These are phyloP conservation scores for Teleogryllus oceanicus DNA, from an alignment of 2,888 invertebrate genomes.

Conservation along the genomic window DNA sequence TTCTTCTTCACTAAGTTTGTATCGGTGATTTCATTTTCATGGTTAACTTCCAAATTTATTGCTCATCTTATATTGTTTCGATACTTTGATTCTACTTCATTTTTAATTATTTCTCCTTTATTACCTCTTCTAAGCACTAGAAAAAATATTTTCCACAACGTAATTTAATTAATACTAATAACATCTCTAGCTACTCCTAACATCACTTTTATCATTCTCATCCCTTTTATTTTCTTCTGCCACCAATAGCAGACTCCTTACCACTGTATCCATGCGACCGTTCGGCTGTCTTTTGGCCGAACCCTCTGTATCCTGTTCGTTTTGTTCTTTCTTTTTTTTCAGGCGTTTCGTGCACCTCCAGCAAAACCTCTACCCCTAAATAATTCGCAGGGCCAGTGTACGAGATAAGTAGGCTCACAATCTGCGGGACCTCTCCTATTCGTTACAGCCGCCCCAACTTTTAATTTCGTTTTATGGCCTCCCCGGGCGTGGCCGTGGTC, in stretches of 20 bases:
- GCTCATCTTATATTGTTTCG: too few species aligned
- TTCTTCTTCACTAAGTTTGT: too few species aligned
- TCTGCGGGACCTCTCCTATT: not conserved
- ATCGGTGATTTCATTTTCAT: too few species aligned
- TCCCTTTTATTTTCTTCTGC: not conserved
- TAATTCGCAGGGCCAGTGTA: not conserved
- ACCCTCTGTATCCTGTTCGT: not conserved
- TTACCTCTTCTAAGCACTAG: too few species aligned
- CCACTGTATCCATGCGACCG: too few species aligned
- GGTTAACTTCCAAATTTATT: too few species aligned
- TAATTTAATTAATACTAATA: too few species aligned
- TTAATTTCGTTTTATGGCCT: conserved; percentile 11
- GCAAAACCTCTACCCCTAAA: not conserved
- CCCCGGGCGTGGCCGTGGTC: not conserved
- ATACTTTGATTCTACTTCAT: too few species aligned
- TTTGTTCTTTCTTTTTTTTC: not conserved
- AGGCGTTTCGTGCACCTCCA: not conserved
- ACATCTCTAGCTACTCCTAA: too few species aligned
- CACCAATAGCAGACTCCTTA: not conserved
- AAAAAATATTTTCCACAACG: too few species aligned
- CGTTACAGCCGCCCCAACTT: not conserved
- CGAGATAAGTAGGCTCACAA: conserved; percentile 5
- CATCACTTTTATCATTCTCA: too few species aligned
- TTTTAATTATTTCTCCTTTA: too few species aligned
- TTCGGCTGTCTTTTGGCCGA: not conserved